These are phyloP conservation scores for Mustela erminea DNA, from an alignment of 2,797 vertebrate species.

Conservation along the genomic window DNA sequence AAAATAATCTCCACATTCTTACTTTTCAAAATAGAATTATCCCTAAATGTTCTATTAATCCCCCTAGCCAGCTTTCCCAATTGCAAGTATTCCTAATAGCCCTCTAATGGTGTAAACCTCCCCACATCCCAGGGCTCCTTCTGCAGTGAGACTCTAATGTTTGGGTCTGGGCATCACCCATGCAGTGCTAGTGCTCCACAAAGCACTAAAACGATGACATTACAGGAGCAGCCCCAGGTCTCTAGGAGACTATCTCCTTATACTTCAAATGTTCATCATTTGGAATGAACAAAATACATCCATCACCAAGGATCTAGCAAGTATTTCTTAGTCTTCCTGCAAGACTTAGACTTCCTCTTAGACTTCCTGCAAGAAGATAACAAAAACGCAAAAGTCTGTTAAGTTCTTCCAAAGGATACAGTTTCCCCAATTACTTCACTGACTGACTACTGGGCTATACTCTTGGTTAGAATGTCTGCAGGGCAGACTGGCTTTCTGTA, in stretches of 20 bases:
- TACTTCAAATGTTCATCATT: not conserved
- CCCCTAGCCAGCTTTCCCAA: not conserved
- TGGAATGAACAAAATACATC: not conserved
- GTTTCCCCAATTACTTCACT: not conserved
- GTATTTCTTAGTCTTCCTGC: not conserved
- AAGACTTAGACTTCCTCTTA: not conserved
- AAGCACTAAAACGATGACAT: not conserved
- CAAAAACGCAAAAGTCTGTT: not conserved
- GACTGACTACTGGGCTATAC: not conserved
- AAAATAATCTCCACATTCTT: conserved; percentile 2
- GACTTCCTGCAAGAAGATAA: not conserved
- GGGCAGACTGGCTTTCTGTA: not conserved
- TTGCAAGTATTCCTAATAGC: not conserved
- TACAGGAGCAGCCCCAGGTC: not conserved
- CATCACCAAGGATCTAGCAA: not conserved
- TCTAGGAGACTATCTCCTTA: not conserved
- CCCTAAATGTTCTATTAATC: not conserved
- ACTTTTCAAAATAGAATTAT: conserved; percentile 35
- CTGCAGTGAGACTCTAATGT: not conserved
- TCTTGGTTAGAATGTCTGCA: not conserved
- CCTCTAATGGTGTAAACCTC: not conserved
- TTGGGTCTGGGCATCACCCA: too few species aligned
- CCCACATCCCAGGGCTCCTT: not conserved
- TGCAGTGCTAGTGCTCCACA: too few species aligned
- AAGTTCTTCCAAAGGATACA: not conserved